Percentiles rank a stretch among this genome's conserved stretches.
These are phyloP conservation scores for Suncus etruscus DNA, from an alignment of 2,113 vertebrate genomes.

Conservation along the genomic window DNA sequence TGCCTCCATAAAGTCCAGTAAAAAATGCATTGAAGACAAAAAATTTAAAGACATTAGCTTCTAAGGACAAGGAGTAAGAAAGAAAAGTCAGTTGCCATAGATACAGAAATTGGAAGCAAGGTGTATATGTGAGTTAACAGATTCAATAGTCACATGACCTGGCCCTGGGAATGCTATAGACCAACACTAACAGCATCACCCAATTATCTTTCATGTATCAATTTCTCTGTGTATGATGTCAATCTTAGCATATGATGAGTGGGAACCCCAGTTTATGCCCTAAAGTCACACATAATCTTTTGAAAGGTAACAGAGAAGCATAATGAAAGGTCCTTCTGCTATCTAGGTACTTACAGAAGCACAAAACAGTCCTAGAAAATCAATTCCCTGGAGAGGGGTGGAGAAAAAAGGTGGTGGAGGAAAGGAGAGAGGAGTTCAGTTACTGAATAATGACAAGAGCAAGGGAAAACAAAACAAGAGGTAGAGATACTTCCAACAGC, in stretches of 20 bases:
- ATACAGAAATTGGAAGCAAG: background rate
- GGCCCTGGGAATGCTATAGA: background rate
- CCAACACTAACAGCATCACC: accelerated
- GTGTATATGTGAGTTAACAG: background rate
- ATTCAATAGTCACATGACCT: background rate
- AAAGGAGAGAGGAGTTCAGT: background rate
- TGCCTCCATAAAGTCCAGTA: background rate
- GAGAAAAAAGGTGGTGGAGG: accelerated
- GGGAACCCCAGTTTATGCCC: background rate
- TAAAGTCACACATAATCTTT: background rate
- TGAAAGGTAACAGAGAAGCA: background rate
- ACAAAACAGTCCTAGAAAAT: background rate
- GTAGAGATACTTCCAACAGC: background rate
- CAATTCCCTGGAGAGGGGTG: background rate
- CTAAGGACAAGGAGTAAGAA: background rate
- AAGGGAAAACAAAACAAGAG: background rate
- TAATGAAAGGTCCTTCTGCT: background rate
- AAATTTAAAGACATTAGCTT: background rate
- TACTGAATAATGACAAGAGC: background rate
- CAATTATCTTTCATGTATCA: background rate
- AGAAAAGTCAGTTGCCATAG: background rate
- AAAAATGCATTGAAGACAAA: background rate
- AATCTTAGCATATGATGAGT: too few relatives aligned
- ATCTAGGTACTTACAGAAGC: accelerated
- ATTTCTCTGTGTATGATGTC: background rate